Percentiles rank a stretch among this genome's conserved stretches.
These are phyloP conservation scores for Sminthopsis crassicaudata DNA, from an alignment of 2,113 vertebrate species.

Conservation along the genomic window DNA sequence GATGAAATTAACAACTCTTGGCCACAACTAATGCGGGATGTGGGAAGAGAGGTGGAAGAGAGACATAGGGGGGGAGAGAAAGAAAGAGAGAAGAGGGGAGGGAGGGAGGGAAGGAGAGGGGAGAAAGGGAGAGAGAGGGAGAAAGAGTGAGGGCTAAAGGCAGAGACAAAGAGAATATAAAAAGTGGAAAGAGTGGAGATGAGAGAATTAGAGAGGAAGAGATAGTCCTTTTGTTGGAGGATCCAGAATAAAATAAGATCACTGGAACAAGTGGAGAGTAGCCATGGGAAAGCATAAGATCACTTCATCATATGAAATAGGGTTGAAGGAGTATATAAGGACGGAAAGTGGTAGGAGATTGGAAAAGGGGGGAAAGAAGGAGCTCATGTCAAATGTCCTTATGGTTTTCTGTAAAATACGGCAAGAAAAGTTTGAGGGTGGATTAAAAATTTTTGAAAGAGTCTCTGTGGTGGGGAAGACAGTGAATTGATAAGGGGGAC, in stretches of 20 bases:
- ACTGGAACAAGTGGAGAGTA: background rate
- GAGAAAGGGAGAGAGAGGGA: background rate
- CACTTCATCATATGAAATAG: background rate
- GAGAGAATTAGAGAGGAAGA: background rate
- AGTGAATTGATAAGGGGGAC: background rate
- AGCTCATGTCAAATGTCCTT: background rate
- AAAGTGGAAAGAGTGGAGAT: background rate
- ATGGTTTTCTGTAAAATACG: background rate
- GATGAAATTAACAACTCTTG: background rate
- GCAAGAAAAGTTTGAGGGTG: background rate
- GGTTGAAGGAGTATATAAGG: background rate
- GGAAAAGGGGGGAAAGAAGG: background rate
- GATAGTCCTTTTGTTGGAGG: background rate
- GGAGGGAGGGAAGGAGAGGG: too few relatives aligned
- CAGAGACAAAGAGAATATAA: background rate
- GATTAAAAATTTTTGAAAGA: background rate
- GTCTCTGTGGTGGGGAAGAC: background rate
- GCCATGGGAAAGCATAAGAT: background rate
- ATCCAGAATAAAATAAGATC: background rate
- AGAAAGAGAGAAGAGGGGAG: too few relatives aligned
- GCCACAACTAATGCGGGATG: background rate
- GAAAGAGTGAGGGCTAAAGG: too few relatives aligned
- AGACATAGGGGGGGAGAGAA: too few relatives aligned
- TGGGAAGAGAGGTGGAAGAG: too few relatives aligned
- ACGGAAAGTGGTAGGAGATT: background rate